Base-by-base conservation (phyloP, 2,113 vertebrate genomes). In the Brachionichthys hirsutus region DNA sequence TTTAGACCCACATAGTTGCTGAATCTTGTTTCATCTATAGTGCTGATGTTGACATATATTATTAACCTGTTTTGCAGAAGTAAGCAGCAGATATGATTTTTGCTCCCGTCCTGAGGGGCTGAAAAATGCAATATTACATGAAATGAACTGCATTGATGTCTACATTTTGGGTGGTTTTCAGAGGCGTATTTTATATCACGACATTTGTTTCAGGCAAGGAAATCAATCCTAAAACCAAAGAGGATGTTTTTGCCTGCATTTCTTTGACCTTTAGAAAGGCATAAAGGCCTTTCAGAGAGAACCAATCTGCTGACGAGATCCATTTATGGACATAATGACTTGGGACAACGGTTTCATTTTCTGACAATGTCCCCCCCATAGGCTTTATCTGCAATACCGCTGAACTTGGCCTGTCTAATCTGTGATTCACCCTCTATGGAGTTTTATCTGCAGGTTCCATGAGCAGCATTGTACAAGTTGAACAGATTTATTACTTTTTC, bases 281-380 rank as follows among this genome's bases (percentile, higher is more conserved):
- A 30, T 38, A 46, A 62, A 75, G 62, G 82, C 58, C 63, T 52
- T 64, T 57, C 34, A 55, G 47, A 54, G 43, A 17, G 56, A 71
- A 36, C 34, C 52, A 16, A 47, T 69, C 43, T 64, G 51, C 53
- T 61, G 64, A 84, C 34, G 57, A 30, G 54, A 45, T 73, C 62
- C 64, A 62, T 75, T 73, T 75, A 69, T 70, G 51, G 47, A 47
- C 40, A 42, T 48, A 54, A 49, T 24, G 22, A 61, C 42, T 58
- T 17, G 11, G 65, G 36, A 85, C 80, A 86, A 81, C 74, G 58
- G 73, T 66, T 81, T 74, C 63, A 78, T 88, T 84, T 80, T 80
- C 68, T 70, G 36, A 38, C 38, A 40, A 49, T 18, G 47, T 70
- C 57, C 45, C 74, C 74, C 63, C 52, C 47, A 30, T 44, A 68